Conservation (phyloP, 30 jellyfish, hydroid and myxozoan genomes). For the Calvadosia cruxmelitensis region DNA sequence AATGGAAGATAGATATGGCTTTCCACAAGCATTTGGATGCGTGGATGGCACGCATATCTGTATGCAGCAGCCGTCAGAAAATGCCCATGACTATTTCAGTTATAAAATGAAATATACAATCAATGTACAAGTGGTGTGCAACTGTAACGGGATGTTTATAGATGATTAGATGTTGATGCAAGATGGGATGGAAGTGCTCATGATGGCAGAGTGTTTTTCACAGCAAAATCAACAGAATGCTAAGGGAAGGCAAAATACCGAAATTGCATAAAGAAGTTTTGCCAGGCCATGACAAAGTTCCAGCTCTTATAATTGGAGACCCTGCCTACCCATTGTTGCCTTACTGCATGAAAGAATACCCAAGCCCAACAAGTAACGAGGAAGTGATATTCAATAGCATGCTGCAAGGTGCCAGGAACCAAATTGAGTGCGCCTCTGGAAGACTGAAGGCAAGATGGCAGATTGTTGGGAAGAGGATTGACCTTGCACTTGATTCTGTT, state of each 20-base stretch:
- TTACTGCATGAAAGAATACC: conserved; percentile 15
- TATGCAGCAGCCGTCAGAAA: conserved; percentile 46
- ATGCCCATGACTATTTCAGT: conserved; percentile 56
- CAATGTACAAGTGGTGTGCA: conserved; percentile 59
- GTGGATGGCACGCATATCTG: conserved; percentile 69
- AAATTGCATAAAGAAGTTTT: conserved; percentile 11
- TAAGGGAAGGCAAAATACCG: conserved; percentile 23
- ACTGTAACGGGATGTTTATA: conserved; percentile 29
- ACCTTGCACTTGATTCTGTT: conserved; percentile 20
- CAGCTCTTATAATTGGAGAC: conserved; percentile 46
- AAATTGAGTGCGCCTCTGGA: conserved; percentile 55
- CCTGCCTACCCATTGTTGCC: conserved; percentile 77
- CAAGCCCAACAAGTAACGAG: conserved; percentile 17
- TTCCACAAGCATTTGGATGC: conserved; percentile 68
- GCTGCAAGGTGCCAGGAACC: conserved; percentile 38
- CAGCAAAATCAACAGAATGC: conserved; percentile 16
- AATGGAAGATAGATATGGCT: conserved; percentile 39
- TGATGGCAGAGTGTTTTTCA: conserved; percentile 39
- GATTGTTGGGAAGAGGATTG: conserved; percentile 13
- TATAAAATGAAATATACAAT: conserved; percentile 44
- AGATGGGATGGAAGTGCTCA: conserved; percentile 71
- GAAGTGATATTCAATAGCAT: conserved; percentile 29
- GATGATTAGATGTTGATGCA: conserved; percentile 34
- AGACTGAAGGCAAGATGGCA: conserved; percentile 44
- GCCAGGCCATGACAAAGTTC: conserved; percentile 34